These are phyloP conservation scores for Neoarius graeffei DNA, from an alignment of 2,113 vertebrate genomes.

Conservation along the genomic window DNA sequence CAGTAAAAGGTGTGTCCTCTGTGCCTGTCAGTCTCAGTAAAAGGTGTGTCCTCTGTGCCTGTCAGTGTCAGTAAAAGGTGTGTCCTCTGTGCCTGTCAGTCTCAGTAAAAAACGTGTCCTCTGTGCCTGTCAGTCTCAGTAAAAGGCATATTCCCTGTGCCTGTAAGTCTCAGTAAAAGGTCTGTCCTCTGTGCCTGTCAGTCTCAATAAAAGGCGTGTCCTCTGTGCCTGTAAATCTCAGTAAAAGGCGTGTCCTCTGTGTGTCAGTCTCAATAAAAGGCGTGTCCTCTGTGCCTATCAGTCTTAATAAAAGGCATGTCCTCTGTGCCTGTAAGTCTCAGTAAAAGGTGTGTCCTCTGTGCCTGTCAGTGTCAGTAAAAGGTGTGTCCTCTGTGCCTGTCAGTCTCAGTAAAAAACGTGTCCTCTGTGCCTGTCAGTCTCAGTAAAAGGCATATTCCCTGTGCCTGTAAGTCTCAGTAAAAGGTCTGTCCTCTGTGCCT, in stretches of 20 bases:
- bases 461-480: background rate
- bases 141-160: background rate
- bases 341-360: background rate
- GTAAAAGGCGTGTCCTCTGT: background rate
- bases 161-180: no score
- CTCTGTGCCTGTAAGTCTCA: background rate
- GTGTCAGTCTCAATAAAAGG: background rate
- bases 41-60: background rate
- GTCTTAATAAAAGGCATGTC: background rate
- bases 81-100: background rate
- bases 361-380: background rate
- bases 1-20: background rate
- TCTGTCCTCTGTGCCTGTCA: background rate
- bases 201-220: no score
- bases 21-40: background rate
- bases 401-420: background rate
- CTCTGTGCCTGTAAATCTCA: background rate
- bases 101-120: background rate
- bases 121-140: background rate
- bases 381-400: background rate
- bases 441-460: background rate
- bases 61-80: background rate
- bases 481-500: background rate
- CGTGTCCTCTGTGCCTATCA: background rate
- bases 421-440: background rate